A percentile compares a stretch with the other conserved stretches of the same genome.
Conservation (phyloP, 2,113 vertebrate genomes). For the Pelecanus crispus region DNA sequence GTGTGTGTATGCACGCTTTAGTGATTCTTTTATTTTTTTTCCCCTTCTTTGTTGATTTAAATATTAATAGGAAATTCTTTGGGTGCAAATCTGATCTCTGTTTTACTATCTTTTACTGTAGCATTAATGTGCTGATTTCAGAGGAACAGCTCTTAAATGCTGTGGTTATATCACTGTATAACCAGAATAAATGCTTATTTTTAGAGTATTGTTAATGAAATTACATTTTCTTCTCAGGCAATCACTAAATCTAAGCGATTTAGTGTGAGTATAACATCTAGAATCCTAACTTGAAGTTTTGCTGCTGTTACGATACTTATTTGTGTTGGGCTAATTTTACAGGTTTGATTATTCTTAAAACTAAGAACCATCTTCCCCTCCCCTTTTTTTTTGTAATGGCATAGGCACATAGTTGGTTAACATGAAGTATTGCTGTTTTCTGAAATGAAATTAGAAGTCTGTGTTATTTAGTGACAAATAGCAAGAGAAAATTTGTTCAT, state of each 20-base stretch:
- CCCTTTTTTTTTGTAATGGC: too few relatives aligned
- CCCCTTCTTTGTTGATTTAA: not conserved
- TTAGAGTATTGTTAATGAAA: not conserved
- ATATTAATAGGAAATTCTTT: not conserved
- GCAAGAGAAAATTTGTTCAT: not conserved
- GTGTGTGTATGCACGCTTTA: not conserved
- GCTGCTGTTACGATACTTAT: not conserved
- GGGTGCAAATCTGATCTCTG: not conserved
- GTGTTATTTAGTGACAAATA: not conserved
- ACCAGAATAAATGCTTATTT: not conserved
- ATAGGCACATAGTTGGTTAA: not conserved
- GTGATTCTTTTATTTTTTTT: not conserved
- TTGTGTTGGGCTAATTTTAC: conserved; percentile 8
- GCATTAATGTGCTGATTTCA: not conserved
- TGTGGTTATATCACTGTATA: not conserved
- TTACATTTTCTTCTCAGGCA: not conserved
- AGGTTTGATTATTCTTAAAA: conserved; percentile 25
- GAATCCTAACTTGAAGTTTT: conserved; percentile 1
- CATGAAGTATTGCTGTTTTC: not conserved
- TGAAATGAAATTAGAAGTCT: not conserved
- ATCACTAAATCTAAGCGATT: not conserved
- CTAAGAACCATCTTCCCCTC: not conserved
- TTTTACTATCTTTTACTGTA: not conserved
- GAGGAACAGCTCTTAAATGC: not conserved
- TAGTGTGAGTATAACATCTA: not conserved